These are phyloP conservation scores for Loriculus beryllinus DNA, from an alignment of 2,797 vertebrate genomes.

Conservation along the genomic window DNA sequence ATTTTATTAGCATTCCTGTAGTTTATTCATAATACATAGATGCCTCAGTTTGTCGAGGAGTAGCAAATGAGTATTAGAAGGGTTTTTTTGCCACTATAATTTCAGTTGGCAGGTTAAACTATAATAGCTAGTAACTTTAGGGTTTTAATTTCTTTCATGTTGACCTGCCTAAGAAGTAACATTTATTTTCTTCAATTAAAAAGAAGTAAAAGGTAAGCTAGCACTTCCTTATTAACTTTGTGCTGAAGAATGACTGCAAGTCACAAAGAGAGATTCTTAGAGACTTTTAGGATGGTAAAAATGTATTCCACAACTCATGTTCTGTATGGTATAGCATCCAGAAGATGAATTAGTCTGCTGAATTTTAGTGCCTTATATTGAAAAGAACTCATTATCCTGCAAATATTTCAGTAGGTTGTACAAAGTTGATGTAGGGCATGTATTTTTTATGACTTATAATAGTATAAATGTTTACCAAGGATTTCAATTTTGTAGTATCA, in stretches of 20 bases:
- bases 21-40: background rate
- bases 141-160: background rate
- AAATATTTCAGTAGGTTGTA: conserved; percentile 24
- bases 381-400: background rate
- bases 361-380: background rate
- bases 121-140: background rate
- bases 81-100: background rate
- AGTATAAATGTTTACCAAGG: background rate
- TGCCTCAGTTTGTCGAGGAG: background rate
- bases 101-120: background rate
- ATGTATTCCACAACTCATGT: background rate
- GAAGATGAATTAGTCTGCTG: background rate
- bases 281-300: background rate
- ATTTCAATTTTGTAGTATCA: conserved; percentile 4
- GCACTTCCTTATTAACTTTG: background rate
- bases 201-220: background rate
- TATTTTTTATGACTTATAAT: conserved; percentile 38
- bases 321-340: background rate
- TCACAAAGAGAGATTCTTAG: background rate
- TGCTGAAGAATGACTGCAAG: background rate
- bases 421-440: background rate
- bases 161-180: background rate
- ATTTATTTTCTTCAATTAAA: background rate
- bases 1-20: background rate
- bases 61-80: background rate